A percentile compares a stretch with the other conserved stretches of the same genome.
Evolutionary conservation across 2,888 invertebrate species (phyloP).

Genomic region (Artemia sinica): DNA sequence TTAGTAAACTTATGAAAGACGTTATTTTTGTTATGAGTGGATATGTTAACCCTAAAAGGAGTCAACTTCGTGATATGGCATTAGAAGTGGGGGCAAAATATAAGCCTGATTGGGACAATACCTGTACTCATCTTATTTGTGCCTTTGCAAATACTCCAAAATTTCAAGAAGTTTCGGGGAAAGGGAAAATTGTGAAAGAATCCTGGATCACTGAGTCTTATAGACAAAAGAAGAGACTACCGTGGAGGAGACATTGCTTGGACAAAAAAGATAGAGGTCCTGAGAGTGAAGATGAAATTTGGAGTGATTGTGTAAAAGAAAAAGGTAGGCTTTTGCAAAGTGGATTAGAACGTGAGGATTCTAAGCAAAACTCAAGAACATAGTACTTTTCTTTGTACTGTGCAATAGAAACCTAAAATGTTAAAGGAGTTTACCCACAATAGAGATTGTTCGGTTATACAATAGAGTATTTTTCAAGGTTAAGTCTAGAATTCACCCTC

Average conservation of each 20-base stretch:
- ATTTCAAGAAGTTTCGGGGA: slow-evolving; percentile 49
- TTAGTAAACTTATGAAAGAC: slow-evolving; percentile 42
- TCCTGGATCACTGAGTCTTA: slow-evolving; percentile 57
- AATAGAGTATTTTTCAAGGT: too few species aligned
- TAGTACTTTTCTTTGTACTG: too few species aligned
- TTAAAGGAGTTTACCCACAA: too few species aligned
- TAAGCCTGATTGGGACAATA: slow-evolving; percentile 50
- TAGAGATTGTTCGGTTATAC: too few species aligned
- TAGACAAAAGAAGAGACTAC: slow-evolving; percentile 41
- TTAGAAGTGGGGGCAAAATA: slow-evolving; percentile 61
- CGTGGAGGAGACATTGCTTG: slow-evolving; percentile 44
- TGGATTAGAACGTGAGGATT: too few species aligned
- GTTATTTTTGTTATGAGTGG: slow-evolving; percentile 70
- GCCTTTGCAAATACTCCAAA: slow-evolving; percentile 79
- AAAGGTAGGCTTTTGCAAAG: background rate
- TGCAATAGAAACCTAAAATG: too few species aligned
- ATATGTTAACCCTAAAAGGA: slow-evolving; percentile 61
- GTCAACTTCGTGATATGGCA: slow-evolving; percentile 46
- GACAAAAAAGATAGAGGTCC: slow-evolving; percentile 35
- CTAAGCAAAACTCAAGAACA: too few species aligned
- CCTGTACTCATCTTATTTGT: slow-evolving; percentile 76
- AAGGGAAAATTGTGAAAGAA: slow-evolving; percentile 46
- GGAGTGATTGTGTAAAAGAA: slow-evolving; percentile 28
- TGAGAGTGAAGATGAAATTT: slow-evolving; percentile 40
- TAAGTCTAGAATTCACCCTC: too few species aligned